Conservation (phyloP, 2,797 vertebrate genomes). For the Hemitrygon akajei region DNA sequence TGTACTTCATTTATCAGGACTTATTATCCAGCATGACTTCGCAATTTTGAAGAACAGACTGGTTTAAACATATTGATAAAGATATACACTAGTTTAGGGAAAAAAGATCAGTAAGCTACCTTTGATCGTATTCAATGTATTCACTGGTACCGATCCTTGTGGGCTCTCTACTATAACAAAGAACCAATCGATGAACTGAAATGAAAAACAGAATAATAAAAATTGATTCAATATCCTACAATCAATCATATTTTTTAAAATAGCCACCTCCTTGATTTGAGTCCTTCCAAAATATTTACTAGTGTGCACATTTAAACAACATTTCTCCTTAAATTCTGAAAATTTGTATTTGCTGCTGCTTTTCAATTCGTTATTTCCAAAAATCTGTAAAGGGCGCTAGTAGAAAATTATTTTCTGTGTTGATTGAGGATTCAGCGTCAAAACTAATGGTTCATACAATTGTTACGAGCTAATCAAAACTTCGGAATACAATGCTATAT, state of each 20-base stretch:
- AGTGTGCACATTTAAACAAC: neutral
- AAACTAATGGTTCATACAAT: neutral
- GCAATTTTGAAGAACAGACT: neutral
- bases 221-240: neutral
- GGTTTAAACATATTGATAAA: neutral
- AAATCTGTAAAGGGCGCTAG: neutral
- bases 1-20: neutral
- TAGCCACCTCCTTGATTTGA: neutral
- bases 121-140: constrained; percentile 15
- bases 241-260: neutral
- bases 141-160: constrained; percentile 59
- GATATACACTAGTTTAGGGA: neutral
- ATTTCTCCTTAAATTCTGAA: neutral
- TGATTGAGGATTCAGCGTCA: neutral
- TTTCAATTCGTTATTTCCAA: neutral
- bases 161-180: constrained; percentile 72
- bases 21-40: neutral
- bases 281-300: neutral
- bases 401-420: neutral
- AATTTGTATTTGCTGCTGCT: neutral
- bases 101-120: constrained; percentile 1
- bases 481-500: neutral
- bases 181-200: constrained; percentile 89
- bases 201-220: neutral
- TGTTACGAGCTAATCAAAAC: neutral